These are phyloP conservation scores for Lucinisca nassula DNA, from an alignment of 2,888 invertebrate genomes.

Conservation along the genomic window DNA sequence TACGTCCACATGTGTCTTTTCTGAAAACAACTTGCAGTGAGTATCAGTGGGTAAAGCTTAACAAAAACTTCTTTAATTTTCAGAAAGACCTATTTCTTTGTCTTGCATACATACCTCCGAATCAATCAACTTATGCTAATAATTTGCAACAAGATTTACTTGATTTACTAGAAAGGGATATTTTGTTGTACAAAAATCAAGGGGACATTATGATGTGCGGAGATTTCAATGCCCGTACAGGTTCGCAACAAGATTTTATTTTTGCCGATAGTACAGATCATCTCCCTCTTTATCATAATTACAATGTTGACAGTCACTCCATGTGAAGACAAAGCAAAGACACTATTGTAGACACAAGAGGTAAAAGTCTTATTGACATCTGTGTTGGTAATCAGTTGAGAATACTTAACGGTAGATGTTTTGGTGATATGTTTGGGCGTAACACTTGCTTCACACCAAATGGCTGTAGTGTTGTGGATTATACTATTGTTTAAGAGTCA, in stretches of 20 bases:
- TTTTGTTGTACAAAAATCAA: not conserved
- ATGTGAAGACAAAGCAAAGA: not conserved
- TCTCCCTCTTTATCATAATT: not conserved
- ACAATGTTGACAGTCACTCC: not conserved
- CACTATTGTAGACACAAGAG: slow-evolving; percentile 14
- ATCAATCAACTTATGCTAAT: not conserved
- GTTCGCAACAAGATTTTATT: slow-evolving; percentile 20
- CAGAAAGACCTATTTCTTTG: slow-evolving; percentile 30
- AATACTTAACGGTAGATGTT: slow-evolving; percentile 33
- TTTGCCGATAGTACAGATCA: not conserved
- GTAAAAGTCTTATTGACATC: slow-evolving; percentile 31
- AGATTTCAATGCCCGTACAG: not conserved
- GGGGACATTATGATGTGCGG: not conserved
- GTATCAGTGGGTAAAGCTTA: slow-evolving; percentile 33
- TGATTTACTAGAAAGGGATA: slow-evolving; percentile 36
- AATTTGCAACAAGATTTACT: slow-evolving; percentile 24
- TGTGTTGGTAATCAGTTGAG: slow-evolving; percentile 32
- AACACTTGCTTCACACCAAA: slow-evolving; percentile 26
- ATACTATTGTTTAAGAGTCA: slow-evolving; percentile 8
- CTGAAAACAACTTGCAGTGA: slow-evolving; percentile 8
- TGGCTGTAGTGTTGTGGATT: slow-evolving; percentile 23
- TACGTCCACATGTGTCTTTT: slow-evolving; percentile 30
- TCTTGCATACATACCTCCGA: slow-evolving; percentile 24
- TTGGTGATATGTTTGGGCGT: slow-evolving; percentile 33
- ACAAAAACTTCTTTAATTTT: slow-evolving; percentile 22